These are phyloP conservation scores for Odontesthes bonariensis DNA, from an alignment of 2,113 vertebrate species.

Conservation along the genomic window DNA sequence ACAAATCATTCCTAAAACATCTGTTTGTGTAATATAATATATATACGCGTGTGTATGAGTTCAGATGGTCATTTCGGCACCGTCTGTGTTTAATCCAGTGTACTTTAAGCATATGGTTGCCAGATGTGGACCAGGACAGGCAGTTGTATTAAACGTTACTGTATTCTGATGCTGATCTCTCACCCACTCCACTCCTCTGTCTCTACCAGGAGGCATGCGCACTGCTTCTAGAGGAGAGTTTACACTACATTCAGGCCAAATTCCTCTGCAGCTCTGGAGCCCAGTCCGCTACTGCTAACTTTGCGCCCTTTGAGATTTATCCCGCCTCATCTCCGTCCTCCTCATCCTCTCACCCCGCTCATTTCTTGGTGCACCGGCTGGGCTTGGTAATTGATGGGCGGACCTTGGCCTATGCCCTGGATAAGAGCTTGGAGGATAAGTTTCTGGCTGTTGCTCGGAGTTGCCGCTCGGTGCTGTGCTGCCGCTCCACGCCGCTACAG, in stretches of 20 bases:
- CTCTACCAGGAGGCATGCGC: conserved; percentile 91
- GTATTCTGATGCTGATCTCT: conserved; percentile 27
- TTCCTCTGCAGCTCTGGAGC: conserved; percentile 78
- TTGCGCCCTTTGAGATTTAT: conserved; percentile 73
- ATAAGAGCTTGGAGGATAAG: conserved; percentile 90
- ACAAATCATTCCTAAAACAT: not conserved
- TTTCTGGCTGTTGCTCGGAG: conserved; percentile 91
- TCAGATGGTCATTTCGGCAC: too few species aligned
- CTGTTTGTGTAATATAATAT: not conserved
- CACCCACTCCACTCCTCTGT: conserved; percentile 22
- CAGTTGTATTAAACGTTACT: conserved; percentile 3
- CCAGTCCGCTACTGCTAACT: conserved; percentile 72
- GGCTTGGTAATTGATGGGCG: conserved; percentile 95
- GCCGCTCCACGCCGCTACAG: conserved; percentile 94
- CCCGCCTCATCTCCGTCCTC: conserved; percentile 52
- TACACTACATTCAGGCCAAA: conserved; percentile 89
- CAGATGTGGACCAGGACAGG: conserved; percentile 59
- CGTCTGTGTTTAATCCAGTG: not conserved
- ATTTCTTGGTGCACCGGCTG: conserved; percentile 79
- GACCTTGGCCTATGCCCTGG: conserved; percentile 93
- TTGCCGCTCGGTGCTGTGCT: conserved; percentile 94
- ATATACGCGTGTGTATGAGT: not conserved
- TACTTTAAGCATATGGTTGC: conserved; percentile 34
- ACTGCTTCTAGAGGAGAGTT: conserved; percentile 90
- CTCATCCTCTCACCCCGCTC: conserved; percentile 60